Evolutionary conservation across 2,113 vertebrate species (phyloP).

Genomic region (Mixornis gularis): DNA sequence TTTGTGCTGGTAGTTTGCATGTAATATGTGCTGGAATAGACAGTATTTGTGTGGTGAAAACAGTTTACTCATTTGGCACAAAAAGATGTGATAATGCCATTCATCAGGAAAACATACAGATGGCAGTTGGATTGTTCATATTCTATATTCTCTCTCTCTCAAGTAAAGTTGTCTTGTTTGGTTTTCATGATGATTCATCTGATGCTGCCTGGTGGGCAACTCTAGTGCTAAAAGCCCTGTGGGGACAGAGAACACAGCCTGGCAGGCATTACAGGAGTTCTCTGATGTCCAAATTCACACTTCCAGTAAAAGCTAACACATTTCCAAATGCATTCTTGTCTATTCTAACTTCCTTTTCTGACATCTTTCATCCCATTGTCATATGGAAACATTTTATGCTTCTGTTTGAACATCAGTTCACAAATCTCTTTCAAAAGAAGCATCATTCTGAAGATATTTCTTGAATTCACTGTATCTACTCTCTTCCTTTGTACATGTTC

Average conservation of each 20-base stretch:
- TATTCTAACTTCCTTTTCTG: neutral
- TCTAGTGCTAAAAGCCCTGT: neutral
- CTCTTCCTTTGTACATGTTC: neutral
- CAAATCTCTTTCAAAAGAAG: neutral
- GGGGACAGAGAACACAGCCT: neutral
- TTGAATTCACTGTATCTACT: neutral
- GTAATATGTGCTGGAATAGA: neutral
- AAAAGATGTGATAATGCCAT: slow-evolving; percentile 8
- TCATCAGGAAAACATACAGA: slow-evolving; percentile 32
- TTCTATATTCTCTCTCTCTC: neutral
- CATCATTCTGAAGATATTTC: neutral
- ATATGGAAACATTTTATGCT: neutral
- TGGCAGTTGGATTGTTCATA: slow-evolving; percentile 5
- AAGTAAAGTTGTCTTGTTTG: neutral
- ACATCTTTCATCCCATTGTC: neutral
- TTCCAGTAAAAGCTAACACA: neutral
- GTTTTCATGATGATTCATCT: slow-evolving; percentile 4
- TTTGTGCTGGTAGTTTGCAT: neutral
- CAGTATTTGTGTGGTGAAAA: slow-evolving; percentile 7
- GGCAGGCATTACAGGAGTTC: neutral
- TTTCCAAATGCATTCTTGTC: neutral
- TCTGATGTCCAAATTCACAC: neutral
- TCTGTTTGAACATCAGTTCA: neutral
- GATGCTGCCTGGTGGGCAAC: neutral
- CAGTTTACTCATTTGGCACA: slow-evolving; percentile 29